Evolutionary conservation across 2,797 vertebrate species (phyloP).

Genomic region (Anableps anableps): DNA sequence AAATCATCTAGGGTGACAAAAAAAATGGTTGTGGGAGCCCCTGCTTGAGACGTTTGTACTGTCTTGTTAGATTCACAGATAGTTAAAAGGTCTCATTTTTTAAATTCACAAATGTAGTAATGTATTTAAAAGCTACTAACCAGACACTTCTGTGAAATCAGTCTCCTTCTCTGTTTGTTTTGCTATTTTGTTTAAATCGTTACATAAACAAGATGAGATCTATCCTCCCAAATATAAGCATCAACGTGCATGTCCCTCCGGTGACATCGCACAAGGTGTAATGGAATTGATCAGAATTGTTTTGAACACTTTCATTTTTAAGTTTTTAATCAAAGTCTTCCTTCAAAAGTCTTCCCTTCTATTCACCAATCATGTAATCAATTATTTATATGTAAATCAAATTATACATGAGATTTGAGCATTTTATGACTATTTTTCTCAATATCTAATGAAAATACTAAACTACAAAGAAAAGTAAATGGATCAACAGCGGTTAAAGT

Average conservation of each 20-base stretch:
- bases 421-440: neutral
- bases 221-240: neutral
- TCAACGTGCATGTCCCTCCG: neutral
- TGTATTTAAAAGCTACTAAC: neutral
- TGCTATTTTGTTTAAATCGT: neutral
- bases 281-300: neutral
- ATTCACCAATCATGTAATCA: neutral
- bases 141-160: neutral
- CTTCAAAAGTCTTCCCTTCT: neutral
- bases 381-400: neutral
- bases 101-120: too few relatives aligned
- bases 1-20: neutral
- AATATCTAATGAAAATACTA: neutral
- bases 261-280: neutral
- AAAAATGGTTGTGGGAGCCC: neutral
- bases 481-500: neutral
- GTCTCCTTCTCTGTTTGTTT: neutral
- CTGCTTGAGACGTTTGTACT: neutral
- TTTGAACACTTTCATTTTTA: neutral
- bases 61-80: neutral
- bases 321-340: neutral
- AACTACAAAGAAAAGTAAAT: neutral
- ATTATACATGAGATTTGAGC: neutral
- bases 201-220: too few relatives aligned
- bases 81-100: neutral